phyloP scores from a whole-genome alignment of 2,888 invertebrate genomes.

The Ypsolopha scabrella region DNA sequence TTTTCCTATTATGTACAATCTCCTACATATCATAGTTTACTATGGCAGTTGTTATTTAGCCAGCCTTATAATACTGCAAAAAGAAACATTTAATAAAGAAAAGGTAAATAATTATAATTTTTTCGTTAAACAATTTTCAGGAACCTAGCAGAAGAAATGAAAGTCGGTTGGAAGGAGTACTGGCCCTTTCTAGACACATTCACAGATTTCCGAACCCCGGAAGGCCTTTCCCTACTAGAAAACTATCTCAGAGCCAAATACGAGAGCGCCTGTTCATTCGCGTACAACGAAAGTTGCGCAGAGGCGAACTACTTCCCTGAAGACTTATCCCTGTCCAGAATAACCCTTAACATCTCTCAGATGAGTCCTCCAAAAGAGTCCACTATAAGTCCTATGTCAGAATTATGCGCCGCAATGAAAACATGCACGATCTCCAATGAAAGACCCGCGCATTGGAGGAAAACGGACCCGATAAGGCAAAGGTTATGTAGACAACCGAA shows the following conservation, averaged over 20 bases:
- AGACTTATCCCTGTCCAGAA: constrained; percentile 40
- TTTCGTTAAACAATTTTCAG: too few relatives aligned
- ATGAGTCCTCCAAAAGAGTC: constrained; percentile 25
- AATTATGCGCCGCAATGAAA: constrained; percentile 70
- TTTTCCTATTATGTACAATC: too few relatives aligned
- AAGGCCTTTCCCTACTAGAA: constrained; percentile 83
- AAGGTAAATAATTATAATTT: too few relatives aligned
- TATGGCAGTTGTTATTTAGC: too few relatives aligned
- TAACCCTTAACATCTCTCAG: constrained; percentile 32
- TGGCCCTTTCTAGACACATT: constrained; percentile 92
- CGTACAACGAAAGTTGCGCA: constrained; percentile 43
- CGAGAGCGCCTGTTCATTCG: constrained; percentile 47
- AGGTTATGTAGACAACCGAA: constrained; percentile 41
- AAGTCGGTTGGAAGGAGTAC: constrained; percentile 89
- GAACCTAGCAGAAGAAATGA: constrained; percentile 76
- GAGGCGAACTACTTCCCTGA: constrained; percentile 31
- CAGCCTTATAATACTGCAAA: too few relatives aligned
- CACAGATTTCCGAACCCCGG: constrained; percentile 78
- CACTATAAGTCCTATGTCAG: constrained; percentile 66
- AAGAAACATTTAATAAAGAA: too few relatives aligned
- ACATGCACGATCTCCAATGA: constrained; percentile 63
- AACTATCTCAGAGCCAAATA: constrained; percentile 74
- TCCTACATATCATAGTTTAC: too few relatives aligned
- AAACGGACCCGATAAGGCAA: constrained; percentile 44
- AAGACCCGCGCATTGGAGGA: constrained; percentile 36